Conservation (phyloP, 92 coral and sea anemone genomes). For the Palythoa grandiflora region DNA sequence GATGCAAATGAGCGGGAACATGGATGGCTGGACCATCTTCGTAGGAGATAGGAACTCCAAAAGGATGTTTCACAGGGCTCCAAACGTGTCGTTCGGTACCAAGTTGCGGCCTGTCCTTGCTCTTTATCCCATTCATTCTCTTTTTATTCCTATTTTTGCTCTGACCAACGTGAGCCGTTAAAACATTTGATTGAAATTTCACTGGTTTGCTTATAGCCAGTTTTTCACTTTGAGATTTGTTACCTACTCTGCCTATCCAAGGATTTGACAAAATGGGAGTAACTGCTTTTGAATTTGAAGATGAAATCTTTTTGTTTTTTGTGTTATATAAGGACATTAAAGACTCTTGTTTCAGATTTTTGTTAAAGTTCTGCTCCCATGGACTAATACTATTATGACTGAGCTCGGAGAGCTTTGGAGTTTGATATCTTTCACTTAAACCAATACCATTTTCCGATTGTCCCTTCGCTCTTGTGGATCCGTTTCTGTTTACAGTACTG, state of each 20-base stretch:
- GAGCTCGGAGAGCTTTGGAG: background rate
- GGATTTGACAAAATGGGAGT: background rate
- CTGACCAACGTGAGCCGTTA: background rate
- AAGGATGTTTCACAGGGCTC: constrained; percentile 18
- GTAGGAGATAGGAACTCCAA: constrained; percentile 60
- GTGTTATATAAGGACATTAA: background rate
- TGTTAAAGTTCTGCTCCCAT: background rate
- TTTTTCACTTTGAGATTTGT: background rate
- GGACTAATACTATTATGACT: background rate
- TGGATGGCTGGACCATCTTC: constrained; percentile 45
- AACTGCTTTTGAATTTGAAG: background rate
- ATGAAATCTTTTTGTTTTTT: background rate
- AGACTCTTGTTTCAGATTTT: background rate
- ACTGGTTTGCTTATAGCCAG: background rate
- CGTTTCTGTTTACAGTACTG: background rate
- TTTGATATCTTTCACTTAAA: background rate
- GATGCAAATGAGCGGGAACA: constrained; percentile 7
- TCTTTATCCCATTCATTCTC: background rate
- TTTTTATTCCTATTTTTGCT: background rate
- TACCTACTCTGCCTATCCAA: background rate
- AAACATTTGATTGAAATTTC: background rate
- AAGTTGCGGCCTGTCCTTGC: constrained; percentile 32
- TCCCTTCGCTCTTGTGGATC: background rate
- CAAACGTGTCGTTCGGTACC: constrained; percentile 64
- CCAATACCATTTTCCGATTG: background rate